These are phyloP conservation scores for Antheraea assamensis DNA, from an alignment of 2,888 invertebrate genomes.

Conservation along the genomic window DNA sequence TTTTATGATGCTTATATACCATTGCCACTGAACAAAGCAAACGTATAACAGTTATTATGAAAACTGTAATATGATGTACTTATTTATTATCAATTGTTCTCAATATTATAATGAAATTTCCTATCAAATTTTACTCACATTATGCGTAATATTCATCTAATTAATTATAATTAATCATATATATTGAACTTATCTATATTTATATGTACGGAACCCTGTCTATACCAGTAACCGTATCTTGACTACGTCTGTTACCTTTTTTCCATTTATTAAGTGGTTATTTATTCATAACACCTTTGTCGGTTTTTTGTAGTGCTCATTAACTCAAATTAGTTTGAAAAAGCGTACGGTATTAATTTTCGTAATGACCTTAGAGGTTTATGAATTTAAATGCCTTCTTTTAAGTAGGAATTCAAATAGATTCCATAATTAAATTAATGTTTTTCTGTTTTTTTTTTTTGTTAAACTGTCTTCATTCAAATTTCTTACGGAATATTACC, in stretches of 20 bases:
- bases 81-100: background rate
- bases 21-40: no score
- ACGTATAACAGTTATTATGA: no score
- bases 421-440: slow-evolving; percentile 4
- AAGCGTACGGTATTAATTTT: slow-evolving; percentile 44
- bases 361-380: slow-evolving; percentile 19
- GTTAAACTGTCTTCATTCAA: background rate
- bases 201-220: slow-evolving; percentile 1
- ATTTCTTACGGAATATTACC: background rate
- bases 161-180: no score
- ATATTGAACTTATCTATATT: background rate
- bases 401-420: slow-evolving; percentile 12
- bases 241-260: slow-evolving; percentile 32
- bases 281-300: slow-evolving; percentile 80
- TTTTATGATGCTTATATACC: no score
- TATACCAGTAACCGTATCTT: slow-evolving; percentile 17
- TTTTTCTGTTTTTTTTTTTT: background rate
- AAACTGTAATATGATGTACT: background rate
- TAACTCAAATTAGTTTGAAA: slow-evolving; percentile 64
- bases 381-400: slow-evolving; percentile 18
- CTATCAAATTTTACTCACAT: background rate
- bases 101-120: background rate
- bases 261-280: slow-evolving; percentile 64
- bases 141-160: background rate
- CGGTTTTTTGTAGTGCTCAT: slow-evolving; percentile 69